A percentile compares a stretch with the other conserved stretches of the same genome.
phyloP scores from a whole-genome alignment of 1,140 invertebrate species.

The Laupala kohalensis region DNA sequence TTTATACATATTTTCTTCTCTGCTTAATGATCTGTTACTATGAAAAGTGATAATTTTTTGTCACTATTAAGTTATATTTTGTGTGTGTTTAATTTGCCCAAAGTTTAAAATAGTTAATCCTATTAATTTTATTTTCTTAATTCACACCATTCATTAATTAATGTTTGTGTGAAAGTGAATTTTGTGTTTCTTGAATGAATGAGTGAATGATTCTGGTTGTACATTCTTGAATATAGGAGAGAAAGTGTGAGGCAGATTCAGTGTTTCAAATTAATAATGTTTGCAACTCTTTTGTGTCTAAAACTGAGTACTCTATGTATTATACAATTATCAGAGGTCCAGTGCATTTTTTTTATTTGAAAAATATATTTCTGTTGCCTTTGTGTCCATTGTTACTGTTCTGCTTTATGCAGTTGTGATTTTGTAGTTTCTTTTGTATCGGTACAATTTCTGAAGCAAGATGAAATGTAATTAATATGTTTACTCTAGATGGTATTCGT shows the following conservation, averaged over 20 bases:
- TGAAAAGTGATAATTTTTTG: no score
- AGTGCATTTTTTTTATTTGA: background rate
- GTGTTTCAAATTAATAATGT: background rate
- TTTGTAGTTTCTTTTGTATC: background rate
- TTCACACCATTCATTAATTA: background rate
- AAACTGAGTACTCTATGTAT: background rate
- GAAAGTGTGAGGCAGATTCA: background rate
- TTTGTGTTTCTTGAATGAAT: background rate
- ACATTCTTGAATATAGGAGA: background rate
- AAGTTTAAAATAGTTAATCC: background rate
- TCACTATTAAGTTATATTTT: background rate
- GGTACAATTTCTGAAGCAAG: background rate
- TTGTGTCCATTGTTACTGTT: background rate
- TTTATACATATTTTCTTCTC: no score
- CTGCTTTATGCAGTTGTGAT: background rate
- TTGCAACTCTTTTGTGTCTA: background rate
- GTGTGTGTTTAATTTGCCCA: background rate
- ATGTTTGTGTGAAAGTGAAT: background rate
- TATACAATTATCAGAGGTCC: background rate
- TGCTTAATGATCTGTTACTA: no score
- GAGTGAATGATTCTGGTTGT: background rate
- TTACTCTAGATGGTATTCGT: background rate
- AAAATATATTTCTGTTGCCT: background rate
- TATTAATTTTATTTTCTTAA: background rate
- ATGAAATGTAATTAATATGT: background rate